Base-by-base conservation (phyloP, 2,888 invertebrate genomes). In the Cybosia mesomella region DNA sequence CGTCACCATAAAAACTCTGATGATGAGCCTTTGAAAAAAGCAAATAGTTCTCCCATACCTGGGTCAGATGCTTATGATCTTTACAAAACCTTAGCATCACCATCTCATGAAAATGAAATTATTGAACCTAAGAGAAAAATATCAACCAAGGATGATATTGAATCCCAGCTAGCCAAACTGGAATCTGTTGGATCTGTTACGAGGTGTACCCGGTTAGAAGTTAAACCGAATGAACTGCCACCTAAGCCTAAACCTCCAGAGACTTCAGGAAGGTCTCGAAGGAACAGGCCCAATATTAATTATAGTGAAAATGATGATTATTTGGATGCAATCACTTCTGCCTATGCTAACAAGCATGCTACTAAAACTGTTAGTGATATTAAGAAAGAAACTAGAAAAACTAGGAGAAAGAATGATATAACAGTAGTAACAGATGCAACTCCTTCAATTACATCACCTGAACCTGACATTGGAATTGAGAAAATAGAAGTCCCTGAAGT, bases 261-360 rank as follows among this genome's bases (percentile, higher is more conserved):
- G 81, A 85, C 71, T 34, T 66, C 81, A 11, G 95, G 95, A 13
- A 88, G 95, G 80, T 90, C 95, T 24, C 88, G 95, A 79, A 89
- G 95, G 74, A 93, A 95, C 80, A 90, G 95, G 72, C 91, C 92
- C 68, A 95, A 94, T 82, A 90, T 95, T 67, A 95, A 95, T 82
- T 95, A 96, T 92, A 91, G 95, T 94, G 91, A 95, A 94, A 92
- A 95, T 92, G 93, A 95, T 93, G 89, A 95, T 90, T 89, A 95
- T 89, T 80, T 96, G 86, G 89, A 95, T 89, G 88, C 88, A 71
- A 70, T 96, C 85, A 89, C 96, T 87, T 77, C 95, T 87, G 77
- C 89, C 85, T 85, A 90, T 85, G 76, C 88, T 74, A 84, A 70
- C 75, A 92, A 91, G 87, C 86, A 87, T 77, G 83, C 75, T 68